Evolutionary conservation across 2,113 vertebrate species (phyloP), one percentile per base, ranked within the genome.

Genomic region (Neotragus moschatus): DNA sequence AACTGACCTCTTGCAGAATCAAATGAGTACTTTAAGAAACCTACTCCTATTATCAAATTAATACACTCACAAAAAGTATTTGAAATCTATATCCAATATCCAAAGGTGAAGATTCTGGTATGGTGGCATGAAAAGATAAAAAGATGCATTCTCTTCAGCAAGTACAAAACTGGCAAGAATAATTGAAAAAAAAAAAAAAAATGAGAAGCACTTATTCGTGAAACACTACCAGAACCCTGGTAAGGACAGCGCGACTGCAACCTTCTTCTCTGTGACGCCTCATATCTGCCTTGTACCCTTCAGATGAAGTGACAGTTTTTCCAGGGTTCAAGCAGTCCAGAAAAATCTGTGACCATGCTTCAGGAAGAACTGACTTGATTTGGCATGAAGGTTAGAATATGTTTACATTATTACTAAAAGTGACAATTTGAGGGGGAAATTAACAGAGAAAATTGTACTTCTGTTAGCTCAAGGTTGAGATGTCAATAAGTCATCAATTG

Each of bases 1-100:
- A 61, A 61, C 28, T 30, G 60, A 21, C 5, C 4, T 8, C 5
- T 51, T 60, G n/a, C n/a, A 53, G 23, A 92, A 33, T 73, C 5
- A 6, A n/a, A n/a, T 26, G 30, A 91, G 21, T 60, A 33, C 80
- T 15, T 70, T 33, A 39, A 58, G 80, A 80, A 17, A 28, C 3
- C 3, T 82, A 4, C 14, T 33, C 16, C 8, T 56, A 17, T 16
- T 80, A 25, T 9, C 11, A 91, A 85, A 81, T 49, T 58, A 88
- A 53, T 21, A 23, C 10, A 47, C 15, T 36, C 15, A 39, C 11
- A 61, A 14, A 55, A 89, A 85, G 61, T 92, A 97, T 88, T 91
- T 84, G 12, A 95, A 93, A 84, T 84, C 23, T 79, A 70, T 55
- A 87, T 84, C 91, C 47, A 56, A 5, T 60, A 45, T 61, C 16